phyloP scores from a whole-genome alignment of 35 echinoderm and acorn worm species.

The Ophioderma brevispina region DNA sequence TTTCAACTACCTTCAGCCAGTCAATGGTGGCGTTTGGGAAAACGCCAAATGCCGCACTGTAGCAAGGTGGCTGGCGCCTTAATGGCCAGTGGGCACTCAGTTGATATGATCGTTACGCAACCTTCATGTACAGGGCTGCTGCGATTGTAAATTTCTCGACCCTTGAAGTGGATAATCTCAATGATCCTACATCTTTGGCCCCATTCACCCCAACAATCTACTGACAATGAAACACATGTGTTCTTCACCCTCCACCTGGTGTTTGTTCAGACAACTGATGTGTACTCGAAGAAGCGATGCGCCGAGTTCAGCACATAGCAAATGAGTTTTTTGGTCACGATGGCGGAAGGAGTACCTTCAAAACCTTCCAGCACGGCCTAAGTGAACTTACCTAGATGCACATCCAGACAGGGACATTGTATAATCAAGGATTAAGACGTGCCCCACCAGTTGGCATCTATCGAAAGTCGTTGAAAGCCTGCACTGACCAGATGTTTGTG shows the following conservation, averaged over 20 bases:
- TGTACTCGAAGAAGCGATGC: too few species aligned
- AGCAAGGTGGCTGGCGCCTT: constrained; percentile 47
- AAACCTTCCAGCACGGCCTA: too few species aligned
- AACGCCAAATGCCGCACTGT: constrained; percentile 44
- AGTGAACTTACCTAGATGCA: too few species aligned
- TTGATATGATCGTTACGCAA: constrained; percentile 71
- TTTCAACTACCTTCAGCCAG: constrained; percentile 46
- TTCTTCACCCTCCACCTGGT: constrained; percentile 54
- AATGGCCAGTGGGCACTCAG: constrained; percentile 37
- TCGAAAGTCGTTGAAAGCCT: too few species aligned
- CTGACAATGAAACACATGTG: constrained; percentile 57
- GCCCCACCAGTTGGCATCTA: too few species aligned
- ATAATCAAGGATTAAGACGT: too few species aligned
- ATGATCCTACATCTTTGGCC: constrained; percentile 48
- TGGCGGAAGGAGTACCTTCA: too few species aligned
- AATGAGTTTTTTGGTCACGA: too few species aligned
- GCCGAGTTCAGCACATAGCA: too few species aligned
- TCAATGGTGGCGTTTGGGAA: constrained; percentile 62
- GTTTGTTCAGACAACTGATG: constrained; percentile 16
- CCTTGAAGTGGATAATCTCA: constrained; percentile 32
- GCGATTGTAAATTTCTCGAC: constrained; percentile 60
- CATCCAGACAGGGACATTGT: too few species aligned
- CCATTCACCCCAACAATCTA: constrained; percentile 82
- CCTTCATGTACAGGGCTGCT: constrained; percentile 63
- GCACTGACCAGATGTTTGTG: too few species aligned